A percentile compares a stretch with the other conserved stretches of the same genome.
phyloP scores from a whole-genome alignment of 2,797 vertebrate genomes.

The Meda fulgida region DNA sequence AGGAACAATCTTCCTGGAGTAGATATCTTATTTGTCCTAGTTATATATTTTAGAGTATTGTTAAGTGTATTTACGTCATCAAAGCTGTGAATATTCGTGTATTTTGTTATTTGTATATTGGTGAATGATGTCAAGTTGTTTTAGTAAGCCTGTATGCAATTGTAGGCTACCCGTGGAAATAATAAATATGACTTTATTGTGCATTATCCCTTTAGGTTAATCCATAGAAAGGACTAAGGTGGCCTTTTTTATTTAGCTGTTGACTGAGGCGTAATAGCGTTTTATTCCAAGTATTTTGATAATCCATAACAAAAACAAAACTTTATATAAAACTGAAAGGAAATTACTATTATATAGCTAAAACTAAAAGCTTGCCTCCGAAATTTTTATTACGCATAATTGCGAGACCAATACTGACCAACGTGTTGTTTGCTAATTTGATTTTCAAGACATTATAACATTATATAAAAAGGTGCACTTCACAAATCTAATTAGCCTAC shows the following conservation, averaged over 20 bases:
- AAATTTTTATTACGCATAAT: not conserved
- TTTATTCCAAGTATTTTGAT: not conserved
- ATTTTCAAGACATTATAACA: not conserved
- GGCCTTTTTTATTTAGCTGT: not conserved
- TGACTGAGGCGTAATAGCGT: not conserved
- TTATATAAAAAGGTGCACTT: slow-evolving; percentile 1
- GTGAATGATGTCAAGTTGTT: slow-evolving; percentile 75
- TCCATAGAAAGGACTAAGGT: not conserved
- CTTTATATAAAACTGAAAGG: not conserved
- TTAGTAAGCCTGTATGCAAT: slow-evolving; percentile 67
- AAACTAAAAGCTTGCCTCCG: not conserved
- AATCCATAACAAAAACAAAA: not conserved
- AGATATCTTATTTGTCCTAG: slow-evolving; percentile 69
- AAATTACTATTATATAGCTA: not conserved
- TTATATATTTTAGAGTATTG: slow-evolving; percentile 69
- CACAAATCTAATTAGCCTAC: not conserved
- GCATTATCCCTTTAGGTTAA: slow-evolving; percentile 39
- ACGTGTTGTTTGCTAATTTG: not conserved
- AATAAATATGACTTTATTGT: slow-evolving; percentile 59
- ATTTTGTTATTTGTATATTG: slow-evolving; percentile 75
- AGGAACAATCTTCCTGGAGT: slow-evolving; percentile 46
- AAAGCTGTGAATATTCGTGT: slow-evolving; percentile 84
- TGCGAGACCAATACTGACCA: not conserved
- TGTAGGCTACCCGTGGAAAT: slow-evolving; percentile 71
- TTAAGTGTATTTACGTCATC: slow-evolving; percentile 78